A percentile compares a stretch with the other conserved stretches of the same genome.
Conservation (phyloP, 1,140 invertebrate genomes). For the Drosophila dunni region DNA sequence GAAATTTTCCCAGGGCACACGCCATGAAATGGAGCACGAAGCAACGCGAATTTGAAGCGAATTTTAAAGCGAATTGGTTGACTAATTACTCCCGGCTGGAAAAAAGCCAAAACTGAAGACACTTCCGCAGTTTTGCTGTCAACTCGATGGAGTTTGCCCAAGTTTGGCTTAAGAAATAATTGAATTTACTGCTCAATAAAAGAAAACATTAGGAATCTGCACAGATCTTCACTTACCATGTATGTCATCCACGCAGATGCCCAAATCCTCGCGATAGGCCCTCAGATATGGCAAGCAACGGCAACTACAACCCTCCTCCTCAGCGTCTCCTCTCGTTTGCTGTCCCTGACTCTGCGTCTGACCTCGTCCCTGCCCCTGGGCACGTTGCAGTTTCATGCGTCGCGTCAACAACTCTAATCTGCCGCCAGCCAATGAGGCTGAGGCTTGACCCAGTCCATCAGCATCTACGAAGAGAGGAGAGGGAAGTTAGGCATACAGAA, state of each 20-base stretch:
- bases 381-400: conserved; percentile 61
- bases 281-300: conserved; percentile 87
- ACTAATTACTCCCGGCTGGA: conserved; percentile 34
- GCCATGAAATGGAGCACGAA: conserved; percentile 64
- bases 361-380: not conserved
- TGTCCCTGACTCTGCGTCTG: conserved; percentile 1
- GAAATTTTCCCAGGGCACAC: conserved; percentile 45
- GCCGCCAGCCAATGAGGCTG: conserved; percentile 60
- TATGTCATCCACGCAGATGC: conserved; percentile 90
- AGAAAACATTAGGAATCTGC: too few relatives aligned
- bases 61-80: conserved; percentile 41
- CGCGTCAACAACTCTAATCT: conserved; percentile 64
- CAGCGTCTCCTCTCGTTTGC: conserved; percentile 2
- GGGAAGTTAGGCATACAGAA: conserved; percentile 10
- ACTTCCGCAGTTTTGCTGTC: conserved; percentile 49
- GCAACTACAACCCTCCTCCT: conserved; percentile 86
- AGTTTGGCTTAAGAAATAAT: too few relatives aligned
- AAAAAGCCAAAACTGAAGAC: not conserved
- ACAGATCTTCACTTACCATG: conserved; percentile 86
- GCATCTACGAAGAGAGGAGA: conserved; percentile 18
- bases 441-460: conserved; percentile 57
- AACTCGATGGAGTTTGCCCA: not conserved
- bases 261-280: conserved; percentile 89
- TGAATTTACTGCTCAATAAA: too few relatives aligned
- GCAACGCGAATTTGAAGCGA: conserved; percentile 33